Conservation (phyloP, 2,888 invertebrate genomes). For the Phengaris arion region DNA sequence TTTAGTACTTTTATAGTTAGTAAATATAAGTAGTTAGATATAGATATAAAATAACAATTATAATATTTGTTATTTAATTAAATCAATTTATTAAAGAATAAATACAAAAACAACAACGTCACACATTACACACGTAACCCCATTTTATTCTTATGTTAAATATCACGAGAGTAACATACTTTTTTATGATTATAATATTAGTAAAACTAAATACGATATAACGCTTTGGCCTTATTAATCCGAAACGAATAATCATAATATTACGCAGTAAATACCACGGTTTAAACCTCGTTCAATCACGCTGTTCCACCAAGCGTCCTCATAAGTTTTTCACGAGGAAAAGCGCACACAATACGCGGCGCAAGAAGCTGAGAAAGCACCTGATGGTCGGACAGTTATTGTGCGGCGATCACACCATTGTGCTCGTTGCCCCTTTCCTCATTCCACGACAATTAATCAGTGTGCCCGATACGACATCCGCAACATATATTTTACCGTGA, state of each 20-base stretch:
- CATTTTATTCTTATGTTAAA: too few species aligned
- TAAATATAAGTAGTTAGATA: too few species aligned
- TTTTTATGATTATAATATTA: too few species aligned
- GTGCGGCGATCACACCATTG: conserved; percentile 57
- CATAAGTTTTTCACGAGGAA: conserved; percentile 72
- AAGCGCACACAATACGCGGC: conserved; percentile 61
- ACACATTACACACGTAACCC: too few species aligned
- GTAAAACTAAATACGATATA: too few species aligned
- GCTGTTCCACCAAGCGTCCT: conserved; percentile 44
- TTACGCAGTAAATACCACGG: conserved; percentile 28
- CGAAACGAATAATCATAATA: neutral
- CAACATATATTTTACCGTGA: conserved; percentile 28
- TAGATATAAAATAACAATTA: too few species aligned
- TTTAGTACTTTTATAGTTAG: too few species aligned
- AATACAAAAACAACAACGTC: too few species aligned
- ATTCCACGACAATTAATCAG: conserved; percentile 51
- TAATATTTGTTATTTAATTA: too few species aligned
- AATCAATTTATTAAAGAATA: too few species aligned
- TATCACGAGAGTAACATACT: too few species aligned
- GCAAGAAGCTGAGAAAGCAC: conserved; percentile 65
- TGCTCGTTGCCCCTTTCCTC: conserved; percentile 52
- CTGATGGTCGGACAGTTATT: conserved; percentile 67
- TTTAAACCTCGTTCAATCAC: conserved; percentile 32
- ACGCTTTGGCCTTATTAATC: neutral
- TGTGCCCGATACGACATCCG: conserved; percentile 32